phyloP scores from a whole-genome alignment of 2,888 invertebrate genomes.

The Monopis laevigella region DNA sequence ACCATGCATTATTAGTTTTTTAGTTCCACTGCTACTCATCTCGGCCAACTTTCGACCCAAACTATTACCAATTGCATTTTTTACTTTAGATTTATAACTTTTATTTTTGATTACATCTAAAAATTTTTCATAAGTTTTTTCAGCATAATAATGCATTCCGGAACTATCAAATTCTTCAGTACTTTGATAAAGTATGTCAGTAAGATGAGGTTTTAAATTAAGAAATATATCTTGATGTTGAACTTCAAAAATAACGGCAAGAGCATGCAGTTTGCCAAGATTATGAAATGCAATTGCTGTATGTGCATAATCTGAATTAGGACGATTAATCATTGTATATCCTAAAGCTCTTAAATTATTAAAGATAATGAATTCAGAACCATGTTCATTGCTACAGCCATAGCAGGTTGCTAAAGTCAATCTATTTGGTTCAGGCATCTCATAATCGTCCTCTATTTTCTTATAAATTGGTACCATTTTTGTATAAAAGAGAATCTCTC shows the following conservation, averaged over 20 bases:
- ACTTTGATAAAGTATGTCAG: background rate
- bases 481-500: conserved; percentile 7
- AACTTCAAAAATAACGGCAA: conserved; percentile 1
- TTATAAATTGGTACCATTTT: conserved; percentile 6
- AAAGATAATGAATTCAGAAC: conserved; percentile 10
- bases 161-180: conserved; percentile 4
- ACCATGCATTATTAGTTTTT: conserved; percentile 8
- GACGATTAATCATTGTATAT: conserved; percentile 2
- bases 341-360: conserved; percentile 8
- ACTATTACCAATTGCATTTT: background rate
- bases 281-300: background rate
- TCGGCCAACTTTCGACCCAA: background rate
- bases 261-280: conserved; percentile 5
- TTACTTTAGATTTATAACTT: background rate
- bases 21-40: background rate
- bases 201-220: background rate
- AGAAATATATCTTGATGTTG: background rate
- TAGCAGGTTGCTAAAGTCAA: conserved; percentile 1
- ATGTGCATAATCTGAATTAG: conserved; percentile 2
- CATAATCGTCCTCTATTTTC: background rate
- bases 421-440: conserved; percentile 3
- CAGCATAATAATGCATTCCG: conserved; percentile 2
- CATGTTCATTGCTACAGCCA: conserved; percentile 1
- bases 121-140: conserved; percentile 3
- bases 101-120: conserved; percentile 1